Evolutionary conservation across 2,888 invertebrate genomes (phyloP).

Genomic region (Spilosoma lubricipeda): DNA sequence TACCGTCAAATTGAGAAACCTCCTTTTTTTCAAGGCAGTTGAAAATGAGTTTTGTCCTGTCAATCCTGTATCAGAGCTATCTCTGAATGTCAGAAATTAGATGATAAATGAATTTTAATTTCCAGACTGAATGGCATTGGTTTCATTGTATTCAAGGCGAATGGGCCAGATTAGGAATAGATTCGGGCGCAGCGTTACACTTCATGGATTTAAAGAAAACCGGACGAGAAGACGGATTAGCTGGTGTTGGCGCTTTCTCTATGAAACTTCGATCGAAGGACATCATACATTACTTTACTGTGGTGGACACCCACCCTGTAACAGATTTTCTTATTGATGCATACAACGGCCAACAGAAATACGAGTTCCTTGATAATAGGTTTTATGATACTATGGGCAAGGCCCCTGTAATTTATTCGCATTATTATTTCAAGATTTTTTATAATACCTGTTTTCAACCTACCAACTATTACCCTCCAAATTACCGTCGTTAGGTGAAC

Average conservation of each 20-base stretch:
- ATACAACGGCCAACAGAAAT: background rate
- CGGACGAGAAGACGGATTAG: conserved; percentile 19
- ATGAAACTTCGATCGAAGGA: conserved; percentile 21
- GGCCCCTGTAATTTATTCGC: background rate
- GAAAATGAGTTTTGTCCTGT: too few species aligned
- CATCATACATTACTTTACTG: conserved; percentile 28
- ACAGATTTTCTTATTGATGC: conserved; percentile 27
- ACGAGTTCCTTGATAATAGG: conserved; percentile 5
- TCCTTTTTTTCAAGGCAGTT: too few species aligned
- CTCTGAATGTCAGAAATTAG: too few species aligned
- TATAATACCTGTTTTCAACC: background rate
- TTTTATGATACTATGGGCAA: background rate
- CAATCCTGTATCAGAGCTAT: too few species aligned
- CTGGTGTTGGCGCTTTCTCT: conserved; percentile 27
- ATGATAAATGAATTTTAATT: background rate
- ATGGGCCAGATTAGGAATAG: conserved; percentile 30
- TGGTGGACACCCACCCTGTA: conserved; percentile 23
- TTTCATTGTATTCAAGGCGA: conserved; percentile 27
- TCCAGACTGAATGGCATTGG: conserved; percentile 36
- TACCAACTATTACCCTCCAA: background rate
- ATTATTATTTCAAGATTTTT: background rate
- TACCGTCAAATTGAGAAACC: too few species aligned
- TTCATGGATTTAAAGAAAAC: background rate
- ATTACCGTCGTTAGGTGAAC: conserved; percentile 5
- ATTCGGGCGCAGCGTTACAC: conserved; percentile 29